These are phyloP conservation scores for Otolemur crassicaudatus DNA, from an alignment of 2,797 vertebrate genomes.

Conservation along the genomic window DNA sequence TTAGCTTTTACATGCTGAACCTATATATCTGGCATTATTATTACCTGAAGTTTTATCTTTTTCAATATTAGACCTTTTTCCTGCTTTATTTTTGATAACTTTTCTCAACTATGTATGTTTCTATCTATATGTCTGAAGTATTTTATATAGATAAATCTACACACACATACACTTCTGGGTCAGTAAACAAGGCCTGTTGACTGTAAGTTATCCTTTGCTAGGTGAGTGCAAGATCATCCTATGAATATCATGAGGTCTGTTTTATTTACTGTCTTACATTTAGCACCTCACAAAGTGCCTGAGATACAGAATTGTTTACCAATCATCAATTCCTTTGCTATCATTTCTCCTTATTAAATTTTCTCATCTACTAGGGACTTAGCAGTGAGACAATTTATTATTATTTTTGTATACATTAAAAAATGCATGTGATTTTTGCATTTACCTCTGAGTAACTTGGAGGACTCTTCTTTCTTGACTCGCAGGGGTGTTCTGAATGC, in stretches of 20 bases:
- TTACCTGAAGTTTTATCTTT: background rate
- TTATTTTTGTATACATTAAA: background rate
- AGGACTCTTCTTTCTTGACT: slow-evolving; percentile 27
- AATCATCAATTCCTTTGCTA: background rate
- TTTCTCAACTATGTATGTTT: background rate
- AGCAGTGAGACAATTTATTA: background rate
- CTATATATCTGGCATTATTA: background rate
- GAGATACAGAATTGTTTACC: background rate
- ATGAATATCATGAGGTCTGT: background rate
- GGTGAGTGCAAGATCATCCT: background rate
- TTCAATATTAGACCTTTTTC: background rate
- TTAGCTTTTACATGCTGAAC: slow-evolving; percentile 20
- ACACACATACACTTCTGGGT: background rate
- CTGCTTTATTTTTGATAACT: background rate
- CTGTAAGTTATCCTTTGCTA: background rate
- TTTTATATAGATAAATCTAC: background rate
- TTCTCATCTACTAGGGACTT: background rate
- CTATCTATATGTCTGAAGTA: background rate
- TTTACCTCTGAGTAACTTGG: slow-evolving; percentile 13
- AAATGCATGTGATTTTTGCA: slow-evolving; percentile 16
- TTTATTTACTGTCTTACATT: background rate
- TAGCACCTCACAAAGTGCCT: background rate
- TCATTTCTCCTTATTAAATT: background rate
- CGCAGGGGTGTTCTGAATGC: background rate
- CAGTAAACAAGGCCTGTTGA: background rate